Evolutionary conservation across 2,113 vertebrate species (phyloP).

Genomic region (Campylomormyrus numenius): DNA sequence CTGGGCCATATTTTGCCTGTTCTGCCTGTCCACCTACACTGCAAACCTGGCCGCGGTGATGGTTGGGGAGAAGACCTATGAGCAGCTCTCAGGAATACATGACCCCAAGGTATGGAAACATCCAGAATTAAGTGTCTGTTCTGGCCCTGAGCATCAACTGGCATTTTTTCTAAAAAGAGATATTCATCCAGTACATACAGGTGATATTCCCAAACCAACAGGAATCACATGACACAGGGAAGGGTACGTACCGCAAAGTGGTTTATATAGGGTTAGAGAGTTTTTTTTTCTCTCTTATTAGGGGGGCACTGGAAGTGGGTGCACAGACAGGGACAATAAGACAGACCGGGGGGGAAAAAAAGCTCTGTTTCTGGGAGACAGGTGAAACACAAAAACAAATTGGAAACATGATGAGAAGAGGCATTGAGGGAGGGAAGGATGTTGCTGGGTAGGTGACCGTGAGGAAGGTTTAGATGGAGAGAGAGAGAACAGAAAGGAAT

Average conservation of each 20-base stretch:
- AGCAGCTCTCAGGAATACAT: conserved; percentile 80
- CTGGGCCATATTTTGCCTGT: conserved; percentile 81
- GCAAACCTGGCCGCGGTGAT: conserved; percentile 78
- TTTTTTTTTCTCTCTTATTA: background rate
- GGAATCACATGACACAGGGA: background rate
- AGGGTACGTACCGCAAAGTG: background rate
- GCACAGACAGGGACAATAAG: background rate
- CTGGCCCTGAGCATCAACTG: too few species aligned
- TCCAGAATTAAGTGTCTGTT: background rate
- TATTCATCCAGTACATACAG: background rate
- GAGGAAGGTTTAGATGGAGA: background rate
- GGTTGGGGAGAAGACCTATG: conserved; percentile 82
- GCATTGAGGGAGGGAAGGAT: background rate
- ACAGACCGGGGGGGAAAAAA: background rate
- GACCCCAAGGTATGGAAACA: conserved; percentile 72
- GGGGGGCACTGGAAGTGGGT: background rate
- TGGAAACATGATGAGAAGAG: background rate
- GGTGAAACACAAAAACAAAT: background rate
- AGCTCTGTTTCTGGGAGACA: background rate
- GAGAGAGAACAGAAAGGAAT: background rate
- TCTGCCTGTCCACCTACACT: conserved; percentile 76
- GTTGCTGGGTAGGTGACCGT: background rate
- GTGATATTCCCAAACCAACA: background rate
- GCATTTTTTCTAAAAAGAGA: background rate
- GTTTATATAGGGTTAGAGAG: background rate